These are phyloP conservation scores for Muscicapa comitata DNA, from an alignment of 2,797 vertebrate species.

Conservation along the genomic window DNA sequence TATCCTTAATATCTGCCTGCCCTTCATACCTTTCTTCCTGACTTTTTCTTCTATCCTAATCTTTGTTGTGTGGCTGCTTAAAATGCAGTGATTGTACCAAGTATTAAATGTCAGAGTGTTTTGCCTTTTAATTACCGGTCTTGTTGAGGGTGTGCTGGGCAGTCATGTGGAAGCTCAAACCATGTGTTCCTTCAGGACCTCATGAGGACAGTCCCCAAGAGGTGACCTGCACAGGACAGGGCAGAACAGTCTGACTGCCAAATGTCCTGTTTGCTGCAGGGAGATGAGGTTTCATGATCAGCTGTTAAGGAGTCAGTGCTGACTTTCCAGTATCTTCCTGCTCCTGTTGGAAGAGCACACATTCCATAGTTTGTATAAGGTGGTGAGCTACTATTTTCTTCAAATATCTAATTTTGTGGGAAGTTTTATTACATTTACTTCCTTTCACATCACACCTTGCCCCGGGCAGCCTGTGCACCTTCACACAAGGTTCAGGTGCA, in stretches of 20 bases:
- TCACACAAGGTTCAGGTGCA: background rate
- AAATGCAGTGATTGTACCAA: background rate
- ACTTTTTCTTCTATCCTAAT: background rate
- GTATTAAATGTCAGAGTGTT: background rate
- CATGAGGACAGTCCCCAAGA: background rate
- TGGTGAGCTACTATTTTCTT: background rate
- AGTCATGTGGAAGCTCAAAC: background rate
- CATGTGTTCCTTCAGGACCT: background rate
- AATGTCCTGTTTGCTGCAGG: background rate
- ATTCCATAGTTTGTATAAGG: background rate
- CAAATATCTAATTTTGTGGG: background rate
- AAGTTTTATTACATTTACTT: background rate
- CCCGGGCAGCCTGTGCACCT: background rate
- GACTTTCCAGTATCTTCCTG: background rate
- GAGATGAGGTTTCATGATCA: background rate
- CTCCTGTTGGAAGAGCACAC: background rate
- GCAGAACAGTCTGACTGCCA: background rate
- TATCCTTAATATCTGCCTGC: background rate
- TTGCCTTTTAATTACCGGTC: background rate
- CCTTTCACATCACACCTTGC: background rate
- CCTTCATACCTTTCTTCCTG: background rate
- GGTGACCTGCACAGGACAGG: background rate
- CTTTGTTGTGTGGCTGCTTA: background rate
- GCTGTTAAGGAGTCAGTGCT: rapidly evolving
- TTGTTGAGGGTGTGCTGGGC: background rate